phyloP scores from a whole-genome alignment of 2,113 vertebrate genomes.

The Corythoichthys haematopterus region DNA sequence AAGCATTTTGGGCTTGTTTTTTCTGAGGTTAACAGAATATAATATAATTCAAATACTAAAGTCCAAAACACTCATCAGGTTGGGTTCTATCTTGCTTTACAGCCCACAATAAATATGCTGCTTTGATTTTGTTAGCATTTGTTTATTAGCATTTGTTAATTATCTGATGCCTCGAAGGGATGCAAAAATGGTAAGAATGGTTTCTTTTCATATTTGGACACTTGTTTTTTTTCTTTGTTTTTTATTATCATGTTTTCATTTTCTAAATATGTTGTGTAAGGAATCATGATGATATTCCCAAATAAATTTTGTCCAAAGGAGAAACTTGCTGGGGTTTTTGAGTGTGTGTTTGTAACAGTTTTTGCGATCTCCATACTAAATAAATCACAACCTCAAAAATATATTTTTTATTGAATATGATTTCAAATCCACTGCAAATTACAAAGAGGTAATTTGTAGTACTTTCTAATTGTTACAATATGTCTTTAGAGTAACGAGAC shows the following conservation, averaged over 20 bases:
- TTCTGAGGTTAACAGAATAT: slow-evolving; percentile 16
- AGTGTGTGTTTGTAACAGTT: background rate
- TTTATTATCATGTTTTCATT: slow-evolving; percentile 1
- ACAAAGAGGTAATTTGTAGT: slow-evolving; percentile 6
- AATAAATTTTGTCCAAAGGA: slow-evolving; percentile 78
- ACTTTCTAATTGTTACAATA: slow-evolving; percentile 1
- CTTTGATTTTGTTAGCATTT: slow-evolving; percentile 46
- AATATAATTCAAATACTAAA: slow-evolving; percentile 6
- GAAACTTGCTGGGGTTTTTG: background rate
- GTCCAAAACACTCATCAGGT: background rate
- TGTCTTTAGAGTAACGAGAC: background rate
- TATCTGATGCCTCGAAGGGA: slow-evolving; percentile 12
- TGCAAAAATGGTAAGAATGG: slow-evolving; percentile 10
- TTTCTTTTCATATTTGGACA: slow-evolving; percentile 46
- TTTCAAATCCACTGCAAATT: slow-evolving; percentile 12
- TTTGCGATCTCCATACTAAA: background rate
- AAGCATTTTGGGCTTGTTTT: slow-evolving; percentile 14
- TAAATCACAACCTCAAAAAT: slow-evolving; percentile 12
- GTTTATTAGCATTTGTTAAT: slow-evolving; percentile 33
- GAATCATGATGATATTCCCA: slow-evolving; percentile 65
- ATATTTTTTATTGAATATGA: slow-evolving; percentile 32
- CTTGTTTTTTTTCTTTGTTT: slow-evolving; percentile 32
- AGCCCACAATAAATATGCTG: slow-evolving; percentile 20
- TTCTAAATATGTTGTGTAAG: slow-evolving; percentile 46
- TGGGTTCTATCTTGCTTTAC: background rate